Conservation (phyloP, 2,888 invertebrate species). For the Epinotia bilunana region DNA sequence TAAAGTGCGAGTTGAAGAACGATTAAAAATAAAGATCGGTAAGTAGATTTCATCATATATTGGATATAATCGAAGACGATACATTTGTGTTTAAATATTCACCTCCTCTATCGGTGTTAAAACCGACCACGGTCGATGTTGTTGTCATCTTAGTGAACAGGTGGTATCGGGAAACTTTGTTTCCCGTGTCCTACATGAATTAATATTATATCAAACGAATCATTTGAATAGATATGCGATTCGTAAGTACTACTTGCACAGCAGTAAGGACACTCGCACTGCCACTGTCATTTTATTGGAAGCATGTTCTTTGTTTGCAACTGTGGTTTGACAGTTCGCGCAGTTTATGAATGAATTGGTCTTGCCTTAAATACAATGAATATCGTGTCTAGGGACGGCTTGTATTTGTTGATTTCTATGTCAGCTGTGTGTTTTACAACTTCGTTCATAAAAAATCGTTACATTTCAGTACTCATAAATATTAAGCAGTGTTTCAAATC, state of each 20-base stretch:
- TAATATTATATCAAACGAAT: conserved; percentile 53
- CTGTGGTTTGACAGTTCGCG: conserved; percentile 76
- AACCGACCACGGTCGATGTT: conserved; percentile 55
- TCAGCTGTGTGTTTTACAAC: conserved; percentile 51
- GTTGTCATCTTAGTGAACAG: conserved; percentile 80
- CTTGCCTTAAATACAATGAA: conserved; percentile 74
- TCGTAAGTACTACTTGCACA: conserved; percentile 39
- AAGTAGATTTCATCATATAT: conserved; percentile 74
- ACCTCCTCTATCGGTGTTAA: conserved; percentile 30
- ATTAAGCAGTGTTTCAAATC: neutral
- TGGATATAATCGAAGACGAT: conserved; percentile 44
- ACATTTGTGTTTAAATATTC: conserved; percentile 25
- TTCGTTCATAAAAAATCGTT: neutral
- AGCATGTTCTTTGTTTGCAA: conserved; percentile 73
- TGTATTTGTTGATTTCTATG: conserved; percentile 66
- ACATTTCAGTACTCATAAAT: neutral
- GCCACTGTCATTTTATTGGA: conserved; percentile 47
- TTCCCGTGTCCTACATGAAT: conserved; percentile 63
- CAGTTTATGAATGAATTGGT: conserved; percentile 80
- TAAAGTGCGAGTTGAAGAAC: conserved; percentile 96
- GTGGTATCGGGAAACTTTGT: conserved; percentile 70
- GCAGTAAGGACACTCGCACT: conserved; percentile 47
- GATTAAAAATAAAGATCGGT: conserved; percentile 97
- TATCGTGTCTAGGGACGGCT: conserved; percentile 66
- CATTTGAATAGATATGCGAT: neutral